Evolutionary conservation across 2,113 vertebrate genomes (phyloP).

Genomic region (Hippocampus mohnikei): DNA sequence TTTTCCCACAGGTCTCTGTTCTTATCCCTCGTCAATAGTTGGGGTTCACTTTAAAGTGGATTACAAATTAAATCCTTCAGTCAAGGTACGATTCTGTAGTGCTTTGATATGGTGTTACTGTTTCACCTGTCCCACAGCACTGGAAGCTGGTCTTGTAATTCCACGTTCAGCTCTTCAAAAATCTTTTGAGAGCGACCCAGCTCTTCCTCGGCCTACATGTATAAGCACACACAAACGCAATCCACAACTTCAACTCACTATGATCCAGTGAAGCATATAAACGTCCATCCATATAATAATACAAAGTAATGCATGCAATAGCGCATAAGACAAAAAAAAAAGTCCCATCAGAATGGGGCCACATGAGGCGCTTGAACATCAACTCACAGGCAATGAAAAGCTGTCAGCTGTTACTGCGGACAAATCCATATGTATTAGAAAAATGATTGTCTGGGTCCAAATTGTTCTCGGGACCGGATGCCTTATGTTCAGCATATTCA

Average conservation of each 20-base stretch:
- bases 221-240: constrained; percentile 19
- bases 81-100: too few species aligned
- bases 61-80: not conserved
- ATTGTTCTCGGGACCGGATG: too few species aligned
- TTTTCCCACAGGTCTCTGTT: too few species aligned
- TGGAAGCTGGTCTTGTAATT: constrained; percentile 94
- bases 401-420: too few species aligned
- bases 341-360: not conserved
- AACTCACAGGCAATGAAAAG: not conserved
- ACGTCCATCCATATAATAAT: too few species aligned
- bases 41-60: too few species aligned
- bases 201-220: constrained; percentile 89
- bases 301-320: too few species aligned
- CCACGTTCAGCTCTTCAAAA: constrained; percentile 95
- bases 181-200: constrained; percentile 94
- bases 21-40: too few species aligned
- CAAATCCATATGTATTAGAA: too few species aligned
- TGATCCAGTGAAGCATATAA: not conserved
- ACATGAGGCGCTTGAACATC: not conserved
- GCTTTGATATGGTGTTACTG: not conserved
- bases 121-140: constrained; percentile 90
- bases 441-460: too few species aligned
- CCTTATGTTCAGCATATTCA: too few species aligned
- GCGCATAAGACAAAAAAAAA: too few species aligned
- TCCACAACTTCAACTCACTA: constrained; percentile 16